Evolutionary conservation across 1,140 invertebrate species (phyloP), one percentile per base, ranked within the genome.

Genomic region (Capitella teleta): DNA sequence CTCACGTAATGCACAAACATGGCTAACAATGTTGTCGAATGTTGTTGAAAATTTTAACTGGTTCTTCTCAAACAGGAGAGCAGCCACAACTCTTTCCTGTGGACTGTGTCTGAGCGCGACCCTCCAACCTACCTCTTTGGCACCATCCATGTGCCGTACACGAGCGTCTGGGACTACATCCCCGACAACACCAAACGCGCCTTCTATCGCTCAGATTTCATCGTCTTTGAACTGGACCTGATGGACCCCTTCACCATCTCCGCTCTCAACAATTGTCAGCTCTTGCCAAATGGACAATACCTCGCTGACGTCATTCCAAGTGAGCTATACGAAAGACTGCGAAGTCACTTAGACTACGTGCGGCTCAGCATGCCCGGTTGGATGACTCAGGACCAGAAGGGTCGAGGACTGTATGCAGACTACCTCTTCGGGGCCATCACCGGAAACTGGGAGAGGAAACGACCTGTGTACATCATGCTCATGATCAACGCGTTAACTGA

Each of bases 131-230:
- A 77, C 59, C 74, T 79, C 52, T 79, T 79, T 59, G 78, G 78
- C 21, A 79, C 78, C 28, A 79, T 79, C 52, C 78, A 79, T 62
- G 78, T 79, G 24, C 77, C 78, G 1, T 79, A 78, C 58, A 76
- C 74, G 0, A 62, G 70, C 46, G 78, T 79, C 6, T 79, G 78
- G 77, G 67, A 77, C 52, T 72, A 64, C 56, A 75, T 79, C 44
- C 75, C 77, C 18, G 57, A 70, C 42, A 76, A 75, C 52, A 72
- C 70, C 49, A 79, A 78, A 57, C 46, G 64, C 28, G 77, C 77
- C 18, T 79, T 79, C 58, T 56, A 63, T 19, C 57, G 67, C 32
- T 60, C 72, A 10, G 71, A 76, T 49, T 68, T 68, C 41, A 68
- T 79, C 14, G 74, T 74, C 60, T 78, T 79, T 56, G 78, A 79